These are phyloP conservation scores for Calidris pugnax DNA, from an alignment of 2,113 vertebrate species.

Conservation along the genomic window DNA sequence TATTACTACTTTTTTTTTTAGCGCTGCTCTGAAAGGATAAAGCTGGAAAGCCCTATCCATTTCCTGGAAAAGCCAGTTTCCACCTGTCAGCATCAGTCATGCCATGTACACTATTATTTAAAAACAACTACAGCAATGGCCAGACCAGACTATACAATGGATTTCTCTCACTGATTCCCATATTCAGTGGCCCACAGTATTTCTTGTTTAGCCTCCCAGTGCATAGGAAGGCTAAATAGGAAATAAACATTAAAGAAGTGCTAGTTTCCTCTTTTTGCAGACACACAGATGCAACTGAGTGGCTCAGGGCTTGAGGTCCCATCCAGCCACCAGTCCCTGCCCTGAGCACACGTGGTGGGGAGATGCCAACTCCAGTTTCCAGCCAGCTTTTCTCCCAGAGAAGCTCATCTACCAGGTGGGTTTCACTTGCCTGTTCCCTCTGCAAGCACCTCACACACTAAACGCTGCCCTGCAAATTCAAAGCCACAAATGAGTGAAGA, in stretches of 20 bases:
- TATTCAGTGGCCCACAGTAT: background rate
- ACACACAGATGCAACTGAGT: rapidly evolving
- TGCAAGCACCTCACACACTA: background rate
- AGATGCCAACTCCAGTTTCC: background rate
- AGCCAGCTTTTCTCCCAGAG: background rate
- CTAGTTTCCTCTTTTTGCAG: background rate
- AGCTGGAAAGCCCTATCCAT: background rate
- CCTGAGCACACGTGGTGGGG: rapidly evolving
- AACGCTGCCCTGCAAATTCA: background rate
- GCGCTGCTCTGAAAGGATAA: background rate
- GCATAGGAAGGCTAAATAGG: background rate
- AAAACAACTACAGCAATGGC: background rate
- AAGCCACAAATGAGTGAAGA: background rate
- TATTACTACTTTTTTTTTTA: background rate
- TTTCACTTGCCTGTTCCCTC: rapidly evolving
- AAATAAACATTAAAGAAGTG: background rate
- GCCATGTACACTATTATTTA: background rate
- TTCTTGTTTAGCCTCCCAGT: background rate
- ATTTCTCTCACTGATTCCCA: background rate
- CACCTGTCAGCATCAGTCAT: background rate
- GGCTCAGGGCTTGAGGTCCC: background rate
- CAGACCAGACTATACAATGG: background rate
- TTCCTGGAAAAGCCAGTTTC: background rate
- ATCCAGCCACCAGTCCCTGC: background rate
- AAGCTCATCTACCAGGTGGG: background rate